Evolutionary conservation across 2,888 invertebrate species (phyloP).

Genomic region (Papilio protenor): DNA sequence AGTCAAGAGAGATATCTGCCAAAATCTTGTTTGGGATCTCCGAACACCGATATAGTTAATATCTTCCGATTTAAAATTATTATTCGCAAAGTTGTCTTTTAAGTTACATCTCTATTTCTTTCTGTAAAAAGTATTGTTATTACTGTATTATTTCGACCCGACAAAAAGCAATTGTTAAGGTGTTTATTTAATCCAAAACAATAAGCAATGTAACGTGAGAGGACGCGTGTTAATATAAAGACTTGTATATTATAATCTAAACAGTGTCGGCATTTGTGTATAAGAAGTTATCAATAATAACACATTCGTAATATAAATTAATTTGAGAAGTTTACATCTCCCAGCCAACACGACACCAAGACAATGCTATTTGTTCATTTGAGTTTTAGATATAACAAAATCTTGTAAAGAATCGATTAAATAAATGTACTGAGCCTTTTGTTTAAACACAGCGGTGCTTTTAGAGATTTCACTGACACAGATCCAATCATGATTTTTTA

Average conservation of each 20-base stretch:
- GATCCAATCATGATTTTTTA: too few species aligned
- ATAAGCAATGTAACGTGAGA: conserved; percentile 7
- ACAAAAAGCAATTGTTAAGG: background rate
- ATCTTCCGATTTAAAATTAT: background rate
- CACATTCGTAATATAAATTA: conserved; percentile 1
- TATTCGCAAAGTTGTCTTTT: background rate
- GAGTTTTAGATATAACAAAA: background rate
- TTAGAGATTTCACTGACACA: background rate
- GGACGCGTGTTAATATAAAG: background rate
- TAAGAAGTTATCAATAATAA: conserved; percentile 17
- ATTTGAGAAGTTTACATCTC: conserved; percentile 13
- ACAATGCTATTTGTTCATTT: conserved; percentile 9
- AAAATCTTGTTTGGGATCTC: background rate
- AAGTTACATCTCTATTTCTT: background rate
- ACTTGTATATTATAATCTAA: conserved; percentile 11
- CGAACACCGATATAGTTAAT: background rate
- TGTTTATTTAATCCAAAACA: background rate
- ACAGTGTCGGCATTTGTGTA: conserved; percentile 16
- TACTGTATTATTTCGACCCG: background rate
- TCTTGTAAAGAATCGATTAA: background rate
- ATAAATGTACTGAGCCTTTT: background rate
- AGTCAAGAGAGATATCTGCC: background rate
- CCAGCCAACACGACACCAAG: background rate
- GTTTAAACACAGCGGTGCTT: too few species aligned
- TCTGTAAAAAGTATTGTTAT: background rate